Base-by-base conservation (phyloP, 2,797 vertebrate genomes). In the Sebastes goodei region DNA sequence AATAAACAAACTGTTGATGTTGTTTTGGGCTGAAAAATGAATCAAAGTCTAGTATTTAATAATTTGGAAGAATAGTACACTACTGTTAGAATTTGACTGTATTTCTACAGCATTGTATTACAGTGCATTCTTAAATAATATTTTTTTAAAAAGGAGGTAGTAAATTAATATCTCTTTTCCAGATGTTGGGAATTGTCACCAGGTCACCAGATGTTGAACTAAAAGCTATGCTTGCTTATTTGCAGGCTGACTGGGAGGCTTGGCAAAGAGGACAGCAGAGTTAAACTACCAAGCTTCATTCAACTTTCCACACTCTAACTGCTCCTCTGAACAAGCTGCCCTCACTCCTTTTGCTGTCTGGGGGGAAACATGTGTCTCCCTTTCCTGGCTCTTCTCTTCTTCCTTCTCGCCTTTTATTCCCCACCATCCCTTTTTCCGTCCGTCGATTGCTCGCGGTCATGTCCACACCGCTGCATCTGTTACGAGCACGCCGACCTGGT, bases 401-500 rank as follows among this genome's bases (percentile, higher is more conserved):
- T 80, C 35, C 74, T 81, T 30, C 15, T 63, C 10, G 30, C 71
- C 35, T 56, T 88, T 25, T 52, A 30, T 10, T 42, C 23, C 15
- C 52, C 5, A 0, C 52, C 30, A 1, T 67, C 53, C 59, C 12
- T 71, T 2, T n/a, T 68, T 2, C 69, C 77, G 0, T 17, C 23
- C 0, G 80, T 20, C 2, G 74, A 14, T 6, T 71, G 87, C 2
- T 87, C 86, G 0, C 86, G 65, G 2, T 25, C 32, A 4, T 96
- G 95, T 69, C 93, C 95, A 0, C 66, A 61, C 6, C 87, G 27
- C 4, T 96, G 96, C 30, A 56, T 82, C 29, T 97, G 94, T 63
- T 95, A 93, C 2, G 92, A 95, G 25, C 88, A 91, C 0, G 93
- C 95, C 0, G 91, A 91, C 76, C 81, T 95, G 62, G 93, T 96